phyloP scores from a whole-genome alignment of 2,888 invertebrate species.

The Periphyllus acericola region DNA sequence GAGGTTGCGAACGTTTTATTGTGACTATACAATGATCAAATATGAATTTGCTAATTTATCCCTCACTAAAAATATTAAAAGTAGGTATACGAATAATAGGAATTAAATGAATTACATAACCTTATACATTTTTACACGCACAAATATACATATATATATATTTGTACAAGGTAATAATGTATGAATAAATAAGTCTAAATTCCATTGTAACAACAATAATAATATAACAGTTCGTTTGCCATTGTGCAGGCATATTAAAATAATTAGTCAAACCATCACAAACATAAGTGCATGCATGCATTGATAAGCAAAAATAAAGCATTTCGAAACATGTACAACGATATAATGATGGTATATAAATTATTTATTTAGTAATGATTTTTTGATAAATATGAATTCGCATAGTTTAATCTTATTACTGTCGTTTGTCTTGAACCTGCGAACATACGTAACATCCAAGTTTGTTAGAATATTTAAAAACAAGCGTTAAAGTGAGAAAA shows the following conservation, averaged over 20 bases:
- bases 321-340: neutral
- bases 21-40: neutral
- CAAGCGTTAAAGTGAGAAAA: neutral
- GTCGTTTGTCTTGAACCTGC: conserved; percentile 60
- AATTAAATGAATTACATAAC: neutral
- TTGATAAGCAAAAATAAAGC: neutral
- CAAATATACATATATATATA: neutral
- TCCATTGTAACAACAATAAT: neutral
- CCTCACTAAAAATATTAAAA: neutral
- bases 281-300: conserved; percentile 21
- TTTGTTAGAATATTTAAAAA: conserved; percentile 26
- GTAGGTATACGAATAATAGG: neutral
- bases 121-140: neutral
- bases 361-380: neutral
- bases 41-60: neutral
- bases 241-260: neutral
- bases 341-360: neutral
- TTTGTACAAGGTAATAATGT: neutral
- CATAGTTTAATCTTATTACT: conserved; percentile 33
- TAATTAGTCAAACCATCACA: conserved; percentile 18
- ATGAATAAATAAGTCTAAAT: neutral
- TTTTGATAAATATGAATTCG: conserved; percentile 19
- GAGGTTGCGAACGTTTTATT: neutral
- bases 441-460: conserved; percentile 38
- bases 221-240: neutral